These are phyloP conservation scores for Patiria pectinifera DNA, from an alignment of 53 echinoderm and acorn worm genomes.

Conservation along the genomic window DNA sequence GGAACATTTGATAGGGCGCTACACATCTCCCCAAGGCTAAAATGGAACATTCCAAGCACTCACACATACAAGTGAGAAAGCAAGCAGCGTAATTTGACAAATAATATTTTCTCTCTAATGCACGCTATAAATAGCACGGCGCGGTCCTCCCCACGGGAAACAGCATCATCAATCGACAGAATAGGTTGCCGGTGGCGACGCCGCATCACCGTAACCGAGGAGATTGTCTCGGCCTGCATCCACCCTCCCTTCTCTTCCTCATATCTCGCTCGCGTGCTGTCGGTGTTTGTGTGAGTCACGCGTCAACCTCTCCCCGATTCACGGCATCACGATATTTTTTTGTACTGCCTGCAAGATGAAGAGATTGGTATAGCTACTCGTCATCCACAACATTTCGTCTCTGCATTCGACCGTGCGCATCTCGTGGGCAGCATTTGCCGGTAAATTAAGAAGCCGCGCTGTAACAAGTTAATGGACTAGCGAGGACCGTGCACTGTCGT, in stretches of 20 bases:
- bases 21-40: background rate
- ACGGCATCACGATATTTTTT: background rate
- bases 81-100: conserved; percentile 43
- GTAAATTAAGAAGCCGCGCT: background rate
- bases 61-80: conserved; percentile 6
- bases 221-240: conserved; percentile 1
- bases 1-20: background rate
- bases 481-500: background rate
- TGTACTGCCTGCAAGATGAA: background rate
- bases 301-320: background rate
- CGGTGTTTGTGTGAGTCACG: background rate
- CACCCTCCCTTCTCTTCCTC: background rate
- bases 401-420: background rate
- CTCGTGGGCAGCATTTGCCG: conserved; percentile 3
- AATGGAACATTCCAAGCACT: conserved; percentile 18
- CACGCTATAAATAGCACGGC: conserved; percentile 33
- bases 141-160: conserved; percentile 8
- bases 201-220: background rate
- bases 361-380: background rate
- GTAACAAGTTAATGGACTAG: conserved; percentile 45
- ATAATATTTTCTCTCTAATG: conserved; percentile 40
- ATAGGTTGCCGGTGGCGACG: conserved; percentile 39
- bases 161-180: conserved; percentile 15
- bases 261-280: background rate
- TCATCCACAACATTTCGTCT: background rate